Evolutionary conservation across 2,113 vertebrate genomes (phyloP).

Genomic region (Synodontis membranacea): DNA sequence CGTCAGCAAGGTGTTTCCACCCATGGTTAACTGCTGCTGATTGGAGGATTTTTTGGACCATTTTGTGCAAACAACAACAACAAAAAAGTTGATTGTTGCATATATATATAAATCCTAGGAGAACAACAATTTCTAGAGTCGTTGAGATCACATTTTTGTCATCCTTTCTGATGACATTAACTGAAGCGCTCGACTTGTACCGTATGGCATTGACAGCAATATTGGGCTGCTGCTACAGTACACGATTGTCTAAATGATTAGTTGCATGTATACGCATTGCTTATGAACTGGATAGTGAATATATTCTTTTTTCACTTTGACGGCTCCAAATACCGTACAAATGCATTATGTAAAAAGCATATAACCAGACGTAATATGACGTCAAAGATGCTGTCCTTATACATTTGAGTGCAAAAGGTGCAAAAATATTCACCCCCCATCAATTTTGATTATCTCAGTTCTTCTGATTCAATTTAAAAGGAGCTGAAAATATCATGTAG

Average conservation of each 20-base stretch:
- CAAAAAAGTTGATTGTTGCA: no score
- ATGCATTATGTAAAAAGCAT: not conserved
- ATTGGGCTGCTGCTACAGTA: not conserved
- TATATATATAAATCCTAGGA: not conserved
- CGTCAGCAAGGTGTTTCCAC: not conserved
- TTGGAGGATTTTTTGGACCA: not conserved
- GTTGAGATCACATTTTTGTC: not conserved
- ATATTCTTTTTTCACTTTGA: not conserved
- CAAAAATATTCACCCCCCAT: not conserved
- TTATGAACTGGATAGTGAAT: not conserved
- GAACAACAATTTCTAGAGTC: not conserved
- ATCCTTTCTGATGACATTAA: not conserved
- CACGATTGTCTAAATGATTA: not conserved
- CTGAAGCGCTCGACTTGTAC: not conserved
- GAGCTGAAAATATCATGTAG: not conserved
- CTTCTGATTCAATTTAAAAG: not conserved
- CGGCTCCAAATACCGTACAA: not conserved
- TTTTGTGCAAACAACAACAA: not conserved
- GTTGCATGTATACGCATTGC: not conserved
- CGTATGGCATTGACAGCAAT: not conserved
- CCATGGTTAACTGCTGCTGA: not conserved
- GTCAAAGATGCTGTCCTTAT: not conserved
- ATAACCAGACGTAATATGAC: not conserved
- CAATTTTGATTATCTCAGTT: not conserved
- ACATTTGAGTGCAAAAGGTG: not conserved